Conservation (phyloP, 2,888 invertebrate species). For the Epinotia bilunana region DNA sequence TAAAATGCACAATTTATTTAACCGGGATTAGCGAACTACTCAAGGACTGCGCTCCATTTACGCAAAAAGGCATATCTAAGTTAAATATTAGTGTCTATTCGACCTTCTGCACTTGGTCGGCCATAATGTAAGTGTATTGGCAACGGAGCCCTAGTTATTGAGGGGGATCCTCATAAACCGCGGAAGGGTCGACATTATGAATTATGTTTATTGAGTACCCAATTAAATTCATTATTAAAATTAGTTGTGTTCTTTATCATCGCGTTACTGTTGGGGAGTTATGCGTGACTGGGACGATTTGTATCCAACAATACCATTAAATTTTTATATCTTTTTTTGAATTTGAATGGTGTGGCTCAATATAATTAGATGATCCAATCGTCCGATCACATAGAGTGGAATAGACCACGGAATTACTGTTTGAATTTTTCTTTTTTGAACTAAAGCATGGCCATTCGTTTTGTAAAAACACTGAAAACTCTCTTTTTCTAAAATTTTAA, state of each 20-base stretch:
- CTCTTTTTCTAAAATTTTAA: no score
- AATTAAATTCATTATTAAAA: constrained; percentile 34
- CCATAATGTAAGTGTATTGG: constrained; percentile 14
- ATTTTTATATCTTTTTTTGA: not conserved
- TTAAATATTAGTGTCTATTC: not conserved
- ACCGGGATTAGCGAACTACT: not conserved
- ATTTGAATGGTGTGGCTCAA: no score
- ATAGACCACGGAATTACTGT: no score
- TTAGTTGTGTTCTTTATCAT: constrained; percentile 20
- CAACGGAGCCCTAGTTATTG: constrained; percentile 2
- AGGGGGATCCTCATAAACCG: constrained; percentile 2
- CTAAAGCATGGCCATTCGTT: no score
- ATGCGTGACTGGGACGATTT: not conserved
- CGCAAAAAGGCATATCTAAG: not conserved
- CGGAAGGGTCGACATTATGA: constrained; percentile 12
- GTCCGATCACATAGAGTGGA: no score
- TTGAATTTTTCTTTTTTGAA: no score
- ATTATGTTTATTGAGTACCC: constrained; percentile 31
- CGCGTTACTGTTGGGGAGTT: not conserved
- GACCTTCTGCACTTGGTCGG: not conserved
- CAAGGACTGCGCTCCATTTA: not conserved
- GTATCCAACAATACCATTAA: not conserved
- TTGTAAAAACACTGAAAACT: no score
- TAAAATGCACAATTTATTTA: not conserved
- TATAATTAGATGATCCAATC: no score